Base-by-base conservation (phyloP, 2,888 invertebrate genomes). In the Nomada lathburiana region DNA sequence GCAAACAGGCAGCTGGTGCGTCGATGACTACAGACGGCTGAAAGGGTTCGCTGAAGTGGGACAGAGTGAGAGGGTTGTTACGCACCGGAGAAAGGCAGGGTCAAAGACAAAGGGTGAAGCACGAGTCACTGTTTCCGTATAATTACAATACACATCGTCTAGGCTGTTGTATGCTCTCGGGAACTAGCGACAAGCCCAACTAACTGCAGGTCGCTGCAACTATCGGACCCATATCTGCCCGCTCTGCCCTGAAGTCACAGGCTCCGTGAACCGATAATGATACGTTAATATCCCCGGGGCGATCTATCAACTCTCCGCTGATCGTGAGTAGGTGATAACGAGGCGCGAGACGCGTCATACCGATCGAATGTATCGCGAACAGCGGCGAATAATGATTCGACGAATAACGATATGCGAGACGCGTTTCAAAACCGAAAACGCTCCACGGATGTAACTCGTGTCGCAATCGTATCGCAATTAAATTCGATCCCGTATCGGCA, bases 231-330 rank as follows among this genome's bases (percentile, higher is more conserved):
- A 70, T 65, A 68, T 63, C 80, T 72, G 75, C 76, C 47, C 73
- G 71, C 65, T 76, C 60, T 55, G 77, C 72, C 71, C 59, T 20
- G 55, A 65, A 55, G 63, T 60, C 67, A 71, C 69, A 82, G 74
- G 57, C 60, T 78, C 36, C 80, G 85, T 84, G 87, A 91, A 84
- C 86, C 86, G 76, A 87, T 91, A 92, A 92, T 90, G 91, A 91
- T 87, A 89, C 90, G 89, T 88, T 92, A 91, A 92, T 92, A 92
- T 90, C 90, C 91, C 90, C 83, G 76, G 76, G 90, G 91, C 91
- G 85, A 87, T 90, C 89, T 85, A 91, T 91, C 90, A 89, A 84
- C 88, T 83, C 81, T 80, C 73, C 72, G 55, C 76, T 80, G 80
- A 74, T 75, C 50, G 57, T 20, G 64, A 69, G 59, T 59, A 70